Conservation (phyloP, 2,797 vertebrate species). For the Emydoidea blandingii region DNA sequence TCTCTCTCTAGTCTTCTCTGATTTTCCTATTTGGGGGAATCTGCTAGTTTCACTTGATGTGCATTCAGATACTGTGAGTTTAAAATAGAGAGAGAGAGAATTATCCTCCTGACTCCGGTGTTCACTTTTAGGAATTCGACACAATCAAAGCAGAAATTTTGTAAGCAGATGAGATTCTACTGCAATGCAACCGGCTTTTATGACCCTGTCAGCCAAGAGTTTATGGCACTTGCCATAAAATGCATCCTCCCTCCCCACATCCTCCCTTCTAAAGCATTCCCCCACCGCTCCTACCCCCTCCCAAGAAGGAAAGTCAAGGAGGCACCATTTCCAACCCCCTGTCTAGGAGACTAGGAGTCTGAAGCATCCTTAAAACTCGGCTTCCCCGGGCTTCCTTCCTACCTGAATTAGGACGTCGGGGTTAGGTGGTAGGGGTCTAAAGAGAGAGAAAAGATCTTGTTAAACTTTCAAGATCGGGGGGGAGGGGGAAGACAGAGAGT, state of each 20-base stretch:
- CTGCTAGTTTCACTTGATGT: neutral
- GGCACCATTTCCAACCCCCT: constrained; percentile 48
- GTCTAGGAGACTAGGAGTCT: constrained; percentile 13
- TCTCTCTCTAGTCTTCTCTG: neutral
- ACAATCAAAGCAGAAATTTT: constrained; percentile 40
- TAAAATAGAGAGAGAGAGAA: neutral
- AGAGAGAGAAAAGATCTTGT: constrained; percentile 5
- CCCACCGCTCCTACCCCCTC: neutral
- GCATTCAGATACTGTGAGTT: neutral
- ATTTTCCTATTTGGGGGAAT: neutral
- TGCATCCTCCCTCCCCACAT: constrained; percentile 54
- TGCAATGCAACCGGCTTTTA: constrained; percentile 61
- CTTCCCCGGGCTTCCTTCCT: constrained; percentile 25
- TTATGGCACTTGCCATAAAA: constrained; percentile 73
- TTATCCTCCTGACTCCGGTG: constrained; percentile 35
- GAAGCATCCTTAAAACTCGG: neutral
- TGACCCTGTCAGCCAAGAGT: constrained; percentile 58
- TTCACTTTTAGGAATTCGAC: constrained; percentile 35
- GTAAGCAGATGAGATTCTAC: constrained; percentile 50
- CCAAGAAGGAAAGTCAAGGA: constrained; percentile 21
- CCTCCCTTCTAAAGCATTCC: constrained; percentile 43
- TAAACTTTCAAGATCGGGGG: constrained; percentile 42
- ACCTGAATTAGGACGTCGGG: constrained; percentile 61
- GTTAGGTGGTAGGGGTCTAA: constrained; percentile 53
- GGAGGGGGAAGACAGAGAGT: neutral